These are phyloP conservation scores for Phania funesta DNA, from an alignment of 2,888 invertebrate genomes.

Conservation along the genomic window DNA sequence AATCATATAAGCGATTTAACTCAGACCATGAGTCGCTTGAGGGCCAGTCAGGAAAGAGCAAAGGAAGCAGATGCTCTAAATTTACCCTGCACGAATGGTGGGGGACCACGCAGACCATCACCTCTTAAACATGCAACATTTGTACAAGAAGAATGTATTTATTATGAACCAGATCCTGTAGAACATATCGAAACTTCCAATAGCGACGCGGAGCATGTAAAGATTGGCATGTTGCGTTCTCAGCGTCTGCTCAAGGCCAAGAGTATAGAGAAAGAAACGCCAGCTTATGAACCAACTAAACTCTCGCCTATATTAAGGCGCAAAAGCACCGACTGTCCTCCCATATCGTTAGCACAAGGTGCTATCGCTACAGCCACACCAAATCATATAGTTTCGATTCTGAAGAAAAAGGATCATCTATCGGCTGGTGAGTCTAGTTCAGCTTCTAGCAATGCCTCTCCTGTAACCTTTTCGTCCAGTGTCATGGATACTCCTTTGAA, in stretches of 20 bases:
- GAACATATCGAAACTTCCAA: constrained; percentile 39
- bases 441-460: constrained; percentile 83
- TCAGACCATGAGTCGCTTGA: constrained; percentile 61
- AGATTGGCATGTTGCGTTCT: constrained; percentile 67
- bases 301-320: constrained; percentile 76
- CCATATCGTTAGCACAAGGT: constrained; percentile 22
- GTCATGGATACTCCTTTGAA: constrained; percentile 85
- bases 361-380: constrained; percentile 10
- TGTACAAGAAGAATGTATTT: constrained; percentile 70
- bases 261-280: constrained; percentile 72
- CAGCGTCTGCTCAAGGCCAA: constrained; percentile 72
- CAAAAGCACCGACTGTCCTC: constrained; percentile 81
- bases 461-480: constrained; percentile 90
- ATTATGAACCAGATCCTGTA: constrained; percentile 65
- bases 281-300: constrained; percentile 70
- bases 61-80: constrained; percentile 37
- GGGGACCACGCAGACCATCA: constrained; percentile 58
- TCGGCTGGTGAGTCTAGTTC: constrained; percentile 79
- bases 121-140: constrained; percentile 70
- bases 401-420: constrained; percentile 84
- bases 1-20: constrained; percentile 49
- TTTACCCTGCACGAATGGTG: not conserved
- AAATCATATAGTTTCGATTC: constrained; percentile 83
- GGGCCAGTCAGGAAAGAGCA: constrained; percentile 61
- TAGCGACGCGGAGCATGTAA: constrained; percentile 25